Percentiles rank a stretch among this genome's conserved stretches.
These are phyloP conservation scores for Nyctalus aviator DNA, from an alignment of 2,797 vertebrate species.

Conservation along the genomic window DNA sequence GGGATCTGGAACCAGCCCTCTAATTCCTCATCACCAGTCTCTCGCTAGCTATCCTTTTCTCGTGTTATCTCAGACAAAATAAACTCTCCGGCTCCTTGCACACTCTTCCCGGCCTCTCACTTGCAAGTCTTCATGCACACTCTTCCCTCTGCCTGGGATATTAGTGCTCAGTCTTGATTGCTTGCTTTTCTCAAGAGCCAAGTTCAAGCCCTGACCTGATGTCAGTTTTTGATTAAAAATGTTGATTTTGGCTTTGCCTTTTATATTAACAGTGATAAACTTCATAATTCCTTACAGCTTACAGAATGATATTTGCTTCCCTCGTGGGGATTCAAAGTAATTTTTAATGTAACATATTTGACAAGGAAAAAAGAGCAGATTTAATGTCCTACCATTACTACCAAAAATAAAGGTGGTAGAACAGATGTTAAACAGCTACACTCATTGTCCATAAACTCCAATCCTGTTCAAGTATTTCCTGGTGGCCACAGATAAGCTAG, in stretches of 20 bases:
- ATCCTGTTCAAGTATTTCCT: constrained; percentile 17
- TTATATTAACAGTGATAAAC: constrained; percentile 80
- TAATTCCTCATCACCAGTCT: not conserved
- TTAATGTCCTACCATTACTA: constrained; percentile 8
- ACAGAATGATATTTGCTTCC: constrained; percentile 75
- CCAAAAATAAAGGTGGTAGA: constrained; percentile 35
- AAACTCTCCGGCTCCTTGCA: constrained; percentile 4
- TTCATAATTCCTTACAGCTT: constrained; percentile 75
- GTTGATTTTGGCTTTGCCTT: constrained; percentile 81
- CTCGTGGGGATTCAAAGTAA: constrained; percentile 67
- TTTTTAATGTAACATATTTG: constrained; percentile 74
- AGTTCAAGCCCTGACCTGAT: constrained; percentile 76
- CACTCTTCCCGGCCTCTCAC: not conserved
- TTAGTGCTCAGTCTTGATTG: constrained; percentile 59
- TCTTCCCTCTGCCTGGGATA: constrained; percentile 53
- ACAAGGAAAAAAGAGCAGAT: constrained; percentile 63
- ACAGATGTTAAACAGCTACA: constrained; percentile 52
- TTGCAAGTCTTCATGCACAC: not conserved
- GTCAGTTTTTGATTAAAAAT: constrained; percentile 81
- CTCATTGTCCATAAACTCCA: constrained; percentile 53
- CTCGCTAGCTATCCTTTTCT: not conserved
- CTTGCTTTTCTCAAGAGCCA: constrained; percentile 76
- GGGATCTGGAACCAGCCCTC: not conserved
- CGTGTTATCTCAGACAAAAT: constrained; percentile 39
- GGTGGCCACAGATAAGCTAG: not conserved